Base-by-base conservation (phyloP, 2,888 invertebrate genomes). In the Philhelius pedissequus region DNA sequence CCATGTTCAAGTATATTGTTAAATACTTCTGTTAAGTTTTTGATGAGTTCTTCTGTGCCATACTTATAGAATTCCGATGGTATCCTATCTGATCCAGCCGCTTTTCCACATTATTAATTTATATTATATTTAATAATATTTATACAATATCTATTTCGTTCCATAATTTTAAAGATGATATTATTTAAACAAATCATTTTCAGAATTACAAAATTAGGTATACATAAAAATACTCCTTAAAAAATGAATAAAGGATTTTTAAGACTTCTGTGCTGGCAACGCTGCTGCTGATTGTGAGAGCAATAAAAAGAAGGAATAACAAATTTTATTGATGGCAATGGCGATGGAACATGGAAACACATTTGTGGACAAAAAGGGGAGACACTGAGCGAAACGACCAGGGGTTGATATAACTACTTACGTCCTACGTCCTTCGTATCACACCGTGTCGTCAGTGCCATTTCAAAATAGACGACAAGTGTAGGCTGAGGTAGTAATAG, bases 401-500 rank as follows among this genome's bases (percentile, higher is more conserved):
- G 54, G 74, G 15, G 38, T 56, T 20, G 35, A 32, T 56, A 35
- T 56, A n/a, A n/a, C n/a, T n/a, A 35, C 32, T 13, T 56, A 56
- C 30, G 8, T 40, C 60, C 60, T 40, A 58, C 60, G 60, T 40
- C 15, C 18, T n/a, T n/a, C n/a, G n/a, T n/a, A n/a, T n/a, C n/a
- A n/a, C n/a, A n/a, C n/a, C n/a, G n/a, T n/a, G n/a, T n/a, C 35
- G 35, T n/a, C 60, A 18, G 15, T 38, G 6, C 50, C 40, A 62
- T 43, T 48, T 58, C 71, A 60, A 71, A 77, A 82, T 80, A 70
- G 60, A 56, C 25, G 62, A 48, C 68, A 38, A 32, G 27, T 18
- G 43, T 30, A 43, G 62, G 18, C 11, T 18, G 43, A 43, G 27
- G 27, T 11, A 62, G 66, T 30, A 40, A 54, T 5, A 38, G 27